Percentiles rank a stretch among this genome's conserved stretches.
These are phyloP conservation scores for Stenotaenia linearis DNA, from an alignment of 2,888 invertebrate species.

Conservation along the genomic window DNA sequence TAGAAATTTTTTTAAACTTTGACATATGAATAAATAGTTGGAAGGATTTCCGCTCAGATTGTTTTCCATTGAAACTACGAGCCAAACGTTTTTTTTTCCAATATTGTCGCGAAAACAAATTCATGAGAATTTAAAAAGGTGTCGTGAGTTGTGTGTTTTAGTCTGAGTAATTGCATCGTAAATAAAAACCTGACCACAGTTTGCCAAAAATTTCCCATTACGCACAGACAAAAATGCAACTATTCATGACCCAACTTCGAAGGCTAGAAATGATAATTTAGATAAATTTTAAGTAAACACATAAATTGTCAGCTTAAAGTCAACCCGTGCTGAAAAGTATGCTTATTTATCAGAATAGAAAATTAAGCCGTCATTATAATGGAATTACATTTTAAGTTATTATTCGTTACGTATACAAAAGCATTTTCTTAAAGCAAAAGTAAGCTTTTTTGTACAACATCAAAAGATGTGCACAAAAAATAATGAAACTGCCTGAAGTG, in stretches of 20 bases:
- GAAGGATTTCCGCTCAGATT: background rate
- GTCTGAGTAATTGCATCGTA: background rate
- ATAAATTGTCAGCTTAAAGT: no score
- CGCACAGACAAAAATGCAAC: background rate
- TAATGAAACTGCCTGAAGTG: background rate
- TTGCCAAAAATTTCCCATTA: background rate
- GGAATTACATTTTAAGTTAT: no score
- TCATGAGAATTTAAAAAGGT: no score
- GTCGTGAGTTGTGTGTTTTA: no score
- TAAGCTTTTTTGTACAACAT: background rate
- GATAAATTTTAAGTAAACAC: no score
- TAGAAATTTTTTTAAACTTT: background rate
- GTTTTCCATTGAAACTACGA: background rate
- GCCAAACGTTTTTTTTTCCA: background rate
- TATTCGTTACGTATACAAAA: background rate
- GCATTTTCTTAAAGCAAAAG: background rate
- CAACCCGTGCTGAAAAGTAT: no score
- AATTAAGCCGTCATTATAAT: no score
- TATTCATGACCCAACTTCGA: no score
- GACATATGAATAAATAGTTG: background rate
- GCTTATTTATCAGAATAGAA: no score
- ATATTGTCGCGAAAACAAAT: background rate
- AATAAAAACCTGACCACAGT: no score
- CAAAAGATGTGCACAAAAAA: background rate
- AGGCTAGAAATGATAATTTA: no score